Evolutionary conservation across 1,140 invertebrate species (phyloP), one percentile per base, ranked within the genome.

Genomic region (Ceratoteleas bidentatus): DNA sequence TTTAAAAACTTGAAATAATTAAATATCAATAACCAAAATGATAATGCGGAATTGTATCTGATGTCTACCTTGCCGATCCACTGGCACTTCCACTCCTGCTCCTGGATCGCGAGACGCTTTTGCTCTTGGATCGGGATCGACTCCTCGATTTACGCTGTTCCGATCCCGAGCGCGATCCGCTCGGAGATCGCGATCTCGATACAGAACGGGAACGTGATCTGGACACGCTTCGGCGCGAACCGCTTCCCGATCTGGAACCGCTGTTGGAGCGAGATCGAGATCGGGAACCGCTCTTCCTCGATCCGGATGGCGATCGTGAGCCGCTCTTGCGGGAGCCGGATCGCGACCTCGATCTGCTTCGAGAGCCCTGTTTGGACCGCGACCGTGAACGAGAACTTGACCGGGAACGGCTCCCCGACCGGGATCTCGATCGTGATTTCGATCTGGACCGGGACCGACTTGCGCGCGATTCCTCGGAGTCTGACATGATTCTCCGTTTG

Each of bases 401-500:
- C 14, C 52, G 54, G 49, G 53, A 76, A 47, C 85, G 47, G 7
- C 83, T 85, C 38, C 80, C 58, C 43, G 83, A 87, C 49, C 80
- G 60, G 64, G 62, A 84, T 60, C 81, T 83, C 0, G 85, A 89
- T 24, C 85, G 65, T 10, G 88, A 89, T 68, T 79, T 73, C 4
- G 87, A 89, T 77, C 87, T 69, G 3, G 89, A 89, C 43, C 87
- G 61, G 14, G 90, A 88, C 3, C 76, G 76, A 54, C 66, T 78
- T 47, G 87, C 81, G 76, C 82, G 86, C 84, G 92, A 88, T 81
- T 85, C 80, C 86, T 92, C 90, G 16, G 91, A 92, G 24, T 92
- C 92, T 0, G 92, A 93, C 0, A 77, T 85, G 50, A 93, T 93
- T 81, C 88, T 86, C 73, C 90, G 79, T 76, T 88, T 90, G 50